These are phyloP conservation scores for Oryzias melastigma DNA, from an alignment of 2,113 vertebrate genomes.

Conservation along the genomic window DNA sequence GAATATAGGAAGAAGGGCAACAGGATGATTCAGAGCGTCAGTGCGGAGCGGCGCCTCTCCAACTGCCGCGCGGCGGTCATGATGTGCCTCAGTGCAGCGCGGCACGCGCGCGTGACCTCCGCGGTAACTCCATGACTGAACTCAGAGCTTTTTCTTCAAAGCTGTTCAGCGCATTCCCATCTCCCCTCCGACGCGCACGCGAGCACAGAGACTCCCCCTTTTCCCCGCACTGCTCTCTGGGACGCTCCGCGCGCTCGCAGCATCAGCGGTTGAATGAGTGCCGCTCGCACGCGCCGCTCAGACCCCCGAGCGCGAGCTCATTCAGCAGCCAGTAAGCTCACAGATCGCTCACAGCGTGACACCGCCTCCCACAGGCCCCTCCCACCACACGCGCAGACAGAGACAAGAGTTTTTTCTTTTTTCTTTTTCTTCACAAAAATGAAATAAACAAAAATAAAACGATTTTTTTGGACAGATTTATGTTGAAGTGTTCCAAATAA, in stretches of 20 bases:
- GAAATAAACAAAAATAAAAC: too few relatives aligned
- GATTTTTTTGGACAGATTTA: too few relatives aligned
- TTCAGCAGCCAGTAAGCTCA: conserved; percentile 41
- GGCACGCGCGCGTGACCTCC: background rate
- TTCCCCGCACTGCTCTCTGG: too few relatives aligned
- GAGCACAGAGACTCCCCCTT: too few relatives aligned
- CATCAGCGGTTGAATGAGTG: conserved; percentile 25
- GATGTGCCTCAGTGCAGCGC: conserved; percentile 20
- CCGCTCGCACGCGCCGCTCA: conserved; percentile 10
- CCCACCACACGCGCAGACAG: conserved; percentile 7
- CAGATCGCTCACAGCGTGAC: conserved; percentile 20
- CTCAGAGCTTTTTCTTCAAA: conserved; percentile 12
- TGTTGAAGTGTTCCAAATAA: too few relatives aligned
- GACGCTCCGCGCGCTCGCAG: conserved; percentile 7
- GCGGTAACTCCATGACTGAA: too few relatives aligned
- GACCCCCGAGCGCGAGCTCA: conserved; percentile 14
- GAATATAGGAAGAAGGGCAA: too few relatives aligned
- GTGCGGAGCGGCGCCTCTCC: conserved; percentile 6
- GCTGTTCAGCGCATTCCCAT: conserved; percentile 27
- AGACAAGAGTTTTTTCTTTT: too few relatives aligned
- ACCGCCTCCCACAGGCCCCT: conserved; percentile 44
- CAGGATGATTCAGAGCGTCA: too few relatives aligned
- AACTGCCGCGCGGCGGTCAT: conserved; percentile 43
- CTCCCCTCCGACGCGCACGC: background rate
- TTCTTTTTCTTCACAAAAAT: too few relatives aligned